A percentile compares a stretch with the other conserved stretches of the same genome.
These are phyloP conservation scores for Amblyornis subalaris DNA, from an alignment of 2,113 vertebrate species.

Conservation along the genomic window DNA sequence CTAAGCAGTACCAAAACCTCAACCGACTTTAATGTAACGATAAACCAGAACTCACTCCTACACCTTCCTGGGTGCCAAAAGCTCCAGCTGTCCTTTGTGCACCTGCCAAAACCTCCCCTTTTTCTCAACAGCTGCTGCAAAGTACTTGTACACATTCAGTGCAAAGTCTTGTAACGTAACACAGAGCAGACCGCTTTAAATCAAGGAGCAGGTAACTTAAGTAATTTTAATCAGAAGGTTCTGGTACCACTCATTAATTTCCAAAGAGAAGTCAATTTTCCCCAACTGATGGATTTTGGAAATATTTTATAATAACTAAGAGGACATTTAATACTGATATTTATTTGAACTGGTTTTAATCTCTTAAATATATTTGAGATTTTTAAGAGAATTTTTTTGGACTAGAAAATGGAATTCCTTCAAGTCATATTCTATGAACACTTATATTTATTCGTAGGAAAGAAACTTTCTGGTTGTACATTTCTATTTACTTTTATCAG, in stretches of 20 bases:
- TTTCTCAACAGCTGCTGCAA: conserved; percentile 43
- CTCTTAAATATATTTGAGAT: background rate
- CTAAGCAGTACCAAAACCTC: conserved; percentile 31
- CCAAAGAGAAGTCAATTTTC: background rate
- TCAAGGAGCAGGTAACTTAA: background rate
- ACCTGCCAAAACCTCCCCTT: conserved; percentile 42
- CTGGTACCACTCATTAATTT: background rate
- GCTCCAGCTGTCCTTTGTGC: conserved; percentile 58
- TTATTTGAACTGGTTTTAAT: background rate
- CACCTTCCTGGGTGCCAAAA: conserved; percentile 63
- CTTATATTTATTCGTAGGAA: background rate
- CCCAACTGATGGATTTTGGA: background rate
- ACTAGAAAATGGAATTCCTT: background rate
- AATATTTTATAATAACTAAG: background rate
- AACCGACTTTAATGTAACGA: conserved; percentile 32
- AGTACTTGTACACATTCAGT: background rate
- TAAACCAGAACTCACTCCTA: conserved; percentile 56
- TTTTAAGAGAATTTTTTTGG: background rate
- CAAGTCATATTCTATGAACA: background rate
- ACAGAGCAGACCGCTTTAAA: background rate
- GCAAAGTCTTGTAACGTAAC: background rate
- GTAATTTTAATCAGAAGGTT: background rate
- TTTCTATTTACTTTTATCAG: background rate
- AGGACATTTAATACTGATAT: background rate
- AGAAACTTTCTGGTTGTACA: background rate